Evolutionary conservation across 2,888 invertebrate genomes (phyloP), one percentile per base, ranked within the genome.

Genomic region (Drosophila rubida): DNA sequence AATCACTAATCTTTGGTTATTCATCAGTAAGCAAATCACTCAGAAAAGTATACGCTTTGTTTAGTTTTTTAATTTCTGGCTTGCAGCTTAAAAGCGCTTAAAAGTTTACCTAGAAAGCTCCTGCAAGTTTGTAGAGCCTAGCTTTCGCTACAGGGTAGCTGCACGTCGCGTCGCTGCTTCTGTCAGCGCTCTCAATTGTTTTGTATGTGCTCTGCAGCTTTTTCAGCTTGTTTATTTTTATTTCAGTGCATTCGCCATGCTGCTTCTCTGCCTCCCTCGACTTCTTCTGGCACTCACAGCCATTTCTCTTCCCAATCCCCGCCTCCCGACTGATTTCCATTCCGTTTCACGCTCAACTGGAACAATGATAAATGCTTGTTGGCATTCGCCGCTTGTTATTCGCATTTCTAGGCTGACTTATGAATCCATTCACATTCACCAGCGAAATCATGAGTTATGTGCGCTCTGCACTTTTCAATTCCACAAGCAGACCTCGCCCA

Each of bases 301-400:
- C 30, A n/a, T 37, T 14, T 27, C 45, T 9, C 9, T 19, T 11
- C n/a, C 39, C 27, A 49, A 30, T 44, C 19, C 37, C 14, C 23
- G 1, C 6, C 6, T 5, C 23, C 23, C 23, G 6, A 6, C 25
- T 25, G 25, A 9, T 32, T 37, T 8, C 46, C 37, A 48, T 60
- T 60, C 57, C 59, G 57, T 68, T 72, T 81, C 70, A 70, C 75
- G 75, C 81, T 78, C 85, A 75, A 73, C 85, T 81, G 73, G 67
- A 66, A 78, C 65, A 62, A 78, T 81, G 85, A 85, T 81, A 81
- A 78, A 81, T 81, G 82, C 63, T 73, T 63, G 73, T 60, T 75
- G 78, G 81, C 80, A 63, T 77, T 79, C 64, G 80, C 51, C 80
- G 30, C 16, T 82, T 79, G 83, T 72, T 81, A 65, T 78, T 73